Evolutionary conservation across 2,888 invertebrate genomes (phyloP).

Genomic region (Zaprionus lineosus): DNA sequence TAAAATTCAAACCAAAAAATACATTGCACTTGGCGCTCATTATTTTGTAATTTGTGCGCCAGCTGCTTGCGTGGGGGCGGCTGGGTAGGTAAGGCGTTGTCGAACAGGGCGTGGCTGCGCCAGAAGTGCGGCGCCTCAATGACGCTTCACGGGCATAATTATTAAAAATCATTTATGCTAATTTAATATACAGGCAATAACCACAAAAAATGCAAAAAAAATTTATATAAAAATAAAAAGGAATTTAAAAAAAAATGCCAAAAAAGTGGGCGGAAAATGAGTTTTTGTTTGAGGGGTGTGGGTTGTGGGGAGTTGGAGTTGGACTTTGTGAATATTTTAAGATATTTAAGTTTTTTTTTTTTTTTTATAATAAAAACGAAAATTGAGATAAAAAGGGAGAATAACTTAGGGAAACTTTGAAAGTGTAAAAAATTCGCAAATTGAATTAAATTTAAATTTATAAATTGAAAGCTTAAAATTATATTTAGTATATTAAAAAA

Average conservation of each 20-base stretch:
- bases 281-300: not conserved
- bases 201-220: slow-evolving; percentile 57
- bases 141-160: slow-evolving; percentile 65
- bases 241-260: not conserved
- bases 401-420: too few relatives aligned
- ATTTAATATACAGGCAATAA: slow-evolving; percentile 78
- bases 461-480: too few relatives aligned
- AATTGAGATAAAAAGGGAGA: too few relatives aligned
- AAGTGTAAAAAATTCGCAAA: too few relatives aligned
- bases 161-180: slow-evolving; percentile 78
- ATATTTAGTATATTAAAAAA: not conserved
- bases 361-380: not conserved
- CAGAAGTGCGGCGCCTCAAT: slow-evolving; percentile 33
- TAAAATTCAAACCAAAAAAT: slow-evolving; percentile 72
- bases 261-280: slow-evolving; percentile 13
- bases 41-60: slow-evolving; percentile 77
- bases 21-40: slow-evolving; percentile 76
- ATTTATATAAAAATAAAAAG: too few relatives aligned
- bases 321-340: not conserved
- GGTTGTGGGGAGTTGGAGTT: slow-evolving; percentile 1
- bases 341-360: not conserved
- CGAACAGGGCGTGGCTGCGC: slow-evolving; percentile 27
- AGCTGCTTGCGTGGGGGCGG: slow-evolving; percentile 43
- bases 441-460: too few relatives aligned
- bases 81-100: slow-evolving; percentile 8